Evolutionary conservation across 1,140 invertebrate species (phyloP), one percentile per base, ranked within the genome.

Genomic region (Heliconius hewitsoni): DNA sequence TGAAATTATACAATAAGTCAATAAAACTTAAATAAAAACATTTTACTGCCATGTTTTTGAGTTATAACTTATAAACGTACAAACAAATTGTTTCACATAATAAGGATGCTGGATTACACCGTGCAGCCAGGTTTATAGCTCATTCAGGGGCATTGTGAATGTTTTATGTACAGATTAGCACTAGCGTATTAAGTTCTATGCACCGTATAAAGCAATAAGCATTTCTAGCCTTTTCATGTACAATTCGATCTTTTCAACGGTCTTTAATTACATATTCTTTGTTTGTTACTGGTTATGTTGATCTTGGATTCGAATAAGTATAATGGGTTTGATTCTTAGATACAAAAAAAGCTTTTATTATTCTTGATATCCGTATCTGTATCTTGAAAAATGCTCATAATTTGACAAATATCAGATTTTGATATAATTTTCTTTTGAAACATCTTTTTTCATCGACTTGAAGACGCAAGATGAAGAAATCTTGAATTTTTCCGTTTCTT

Each of bases 131-230:
- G 34, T 76, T 76, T 76, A 76, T 60, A 60, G 60, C 74, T 76
- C 74, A 76, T 76, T 76, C 74, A 34, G 27, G 74, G 34, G 57
- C 23, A 76, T 76, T 76, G 60, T 77, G 76, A 39, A 71, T 72
- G 50, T 77, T 77, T 77, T 77, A 77, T 77, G 76, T 72, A 9
- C 70, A 72, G 76, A 77, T 77, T 77, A 71, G 76, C 76, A 71
- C 76, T 57, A 71, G 60, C 23, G 60, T 30, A 66, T 73, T 46
- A 66, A 50, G 72, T 73, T 73, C 39, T 73, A 73, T 73, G 72
- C 72, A 19, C 71, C 71, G 37, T 42, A 73, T 73, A 50, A 73
- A 73, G 39, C 42, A 18, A 23, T 27, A 27, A n/a, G 37, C 39
- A 8, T 73, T 46, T 73, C 39, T 73, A 50, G 23, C 0, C 6